Conservation (phyloP, 2,113 vertebrate genomes). For the Trogon surrucura region DNA sequence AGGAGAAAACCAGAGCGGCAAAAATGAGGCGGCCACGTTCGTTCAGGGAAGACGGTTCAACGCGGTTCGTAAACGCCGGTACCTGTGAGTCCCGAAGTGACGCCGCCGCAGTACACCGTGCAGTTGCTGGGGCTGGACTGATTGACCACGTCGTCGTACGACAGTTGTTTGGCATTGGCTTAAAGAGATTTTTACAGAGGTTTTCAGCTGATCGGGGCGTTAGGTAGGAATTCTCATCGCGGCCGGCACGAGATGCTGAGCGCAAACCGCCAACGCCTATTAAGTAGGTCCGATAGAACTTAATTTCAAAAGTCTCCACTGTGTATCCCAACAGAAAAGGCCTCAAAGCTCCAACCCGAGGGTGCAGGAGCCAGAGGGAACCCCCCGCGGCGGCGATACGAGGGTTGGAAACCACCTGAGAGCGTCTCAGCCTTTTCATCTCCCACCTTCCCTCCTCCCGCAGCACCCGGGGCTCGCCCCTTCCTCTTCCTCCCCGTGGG, state of each 20-base stretch:
- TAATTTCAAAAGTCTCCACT: too few species aligned
- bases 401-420: too few species aligned
- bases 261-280: rapidly evolving
- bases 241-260: rapidly evolving
- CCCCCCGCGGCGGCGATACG: too few species aligned
- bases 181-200: not conserved
- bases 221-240: rapidly evolving
- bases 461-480: too few species aligned
- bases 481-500: not conserved
- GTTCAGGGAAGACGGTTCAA: too few species aligned
- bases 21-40: not conserved
- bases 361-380: too few species aligned
- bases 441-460: too few species aligned
- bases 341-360: too few species aligned
- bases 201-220: not conserved
- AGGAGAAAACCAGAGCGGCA: not conserved
- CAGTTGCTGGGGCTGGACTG: conserved; percentile 98
- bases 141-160: conserved; percentile 94
- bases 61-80: not conserved
- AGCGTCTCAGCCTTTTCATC: too few species aligned
- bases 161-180: conserved; percentile 93
- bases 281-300: not conserved
- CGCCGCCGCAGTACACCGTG: conserved; percentile 96
- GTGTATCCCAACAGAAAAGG: too few species aligned
- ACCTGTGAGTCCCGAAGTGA: conserved; percentile 95